Evolutionary conservation across 1,140 invertebrate genomes (phyloP), one percentile per base, ranked within the genome.

Genomic region (Rhyzopertha dominica): DNA sequence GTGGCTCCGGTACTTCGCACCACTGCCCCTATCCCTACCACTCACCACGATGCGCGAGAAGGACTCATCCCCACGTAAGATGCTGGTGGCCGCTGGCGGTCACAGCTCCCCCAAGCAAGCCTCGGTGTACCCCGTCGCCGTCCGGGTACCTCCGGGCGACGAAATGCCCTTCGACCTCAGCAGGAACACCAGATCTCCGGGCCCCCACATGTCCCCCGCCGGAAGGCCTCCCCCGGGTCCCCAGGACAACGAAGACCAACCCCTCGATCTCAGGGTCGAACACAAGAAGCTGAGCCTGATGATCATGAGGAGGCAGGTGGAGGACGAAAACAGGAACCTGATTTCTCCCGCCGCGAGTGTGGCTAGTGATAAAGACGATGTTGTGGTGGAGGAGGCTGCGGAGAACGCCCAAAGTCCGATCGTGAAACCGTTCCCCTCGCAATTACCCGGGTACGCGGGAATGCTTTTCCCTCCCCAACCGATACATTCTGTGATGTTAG

Each of bases 251-350:
- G 76, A 79, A 22, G 84, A 87, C 50, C 83, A 87, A 59, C 89
- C 89, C 2, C 68, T 93, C 30, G 89, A 92, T 63, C 74, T 93
- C 7, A 76, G 87, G 47, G 76, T 91, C 29, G 86, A 86, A 29
- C 82, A 84, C 62, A 91, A 90, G 59, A 85, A 87, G 60, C 65
- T 70, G 14, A 57, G 59, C 10, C 43, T 66, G 14, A 65, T 63
- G 50, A 53, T 59, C 22, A 44, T 59, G 44, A 47, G 66, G 47
- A 43, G 62, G 40, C 58, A 59, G 32, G 55, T 56, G 62, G 78
- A 84, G 56, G 85, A 88, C 66, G 86, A 88, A 63, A 88, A 90
- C 63, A 74, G 78, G 53, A 85, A 85, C 62, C 59, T 82, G 1
- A 79, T 83, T 24, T 77, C 78, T 10, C 77, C 77, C 4, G 71